These are phyloP conservation scores for Mastigias papua DNA, from an alignment of 30 jellyfish, hydroid and myxozoan species.

Conservation along the genomic window DNA sequence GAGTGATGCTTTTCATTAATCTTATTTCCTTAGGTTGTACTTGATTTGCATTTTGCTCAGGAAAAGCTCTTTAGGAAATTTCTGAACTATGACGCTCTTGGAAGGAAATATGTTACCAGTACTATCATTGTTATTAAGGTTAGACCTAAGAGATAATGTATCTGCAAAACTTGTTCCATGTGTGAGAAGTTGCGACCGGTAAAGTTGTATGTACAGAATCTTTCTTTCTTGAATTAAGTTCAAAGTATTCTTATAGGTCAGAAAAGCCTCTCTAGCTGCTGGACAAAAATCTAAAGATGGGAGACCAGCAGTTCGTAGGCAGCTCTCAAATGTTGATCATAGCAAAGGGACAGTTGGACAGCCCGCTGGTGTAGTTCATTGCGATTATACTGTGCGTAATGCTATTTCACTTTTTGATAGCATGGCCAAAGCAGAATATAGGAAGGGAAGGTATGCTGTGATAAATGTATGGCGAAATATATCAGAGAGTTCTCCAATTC, in stretches of 20 bases:
- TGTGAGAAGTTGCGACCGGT: too few species aligned
- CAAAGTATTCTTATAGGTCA: neutral
- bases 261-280: constrained; percentile 1
- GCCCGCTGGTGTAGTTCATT: constrained; percentile 53
- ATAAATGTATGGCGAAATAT: constrained; percentile 64
- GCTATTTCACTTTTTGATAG: constrained; percentile 35
- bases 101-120: too few species aligned
- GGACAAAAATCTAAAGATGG: constrained; percentile 21
- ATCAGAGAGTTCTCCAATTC: constrained; percentile 36
- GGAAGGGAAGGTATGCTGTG: constrained; percentile 44
- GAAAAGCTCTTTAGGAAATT: too few species aligned
- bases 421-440: constrained; percentile 39
- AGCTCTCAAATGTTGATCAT: constrained; percentile 39
- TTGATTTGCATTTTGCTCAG: too few species aligned
- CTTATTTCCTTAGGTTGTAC: too few species aligned
- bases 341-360: constrained; percentile 21
- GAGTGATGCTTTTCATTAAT: too few species aligned
- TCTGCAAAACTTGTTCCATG: too few species aligned
- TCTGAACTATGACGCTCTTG: too few species aligned
- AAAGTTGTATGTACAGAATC: neutral
- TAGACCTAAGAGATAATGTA: too few species aligned
- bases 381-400: constrained; percentile 56
- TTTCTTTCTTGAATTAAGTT: neutral
- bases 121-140: too few species aligned
- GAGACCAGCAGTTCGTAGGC: constrained; percentile 17